phyloP scores from a whole-genome alignment of 1,140 invertebrate species.

The Mizuhopecten yessoensis region DNA sequence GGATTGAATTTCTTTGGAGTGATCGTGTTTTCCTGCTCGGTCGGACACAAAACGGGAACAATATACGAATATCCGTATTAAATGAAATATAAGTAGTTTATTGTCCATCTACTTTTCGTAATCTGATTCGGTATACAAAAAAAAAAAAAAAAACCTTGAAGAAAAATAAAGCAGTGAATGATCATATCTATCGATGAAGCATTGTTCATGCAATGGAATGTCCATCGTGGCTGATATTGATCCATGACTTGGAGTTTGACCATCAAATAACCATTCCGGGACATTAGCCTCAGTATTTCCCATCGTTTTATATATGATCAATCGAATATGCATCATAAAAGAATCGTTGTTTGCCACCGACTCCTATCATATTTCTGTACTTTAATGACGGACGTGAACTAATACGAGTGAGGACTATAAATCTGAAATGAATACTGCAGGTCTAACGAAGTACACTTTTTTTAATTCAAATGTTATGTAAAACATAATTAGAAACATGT shows the following conservation, averaged over 20 bases:
- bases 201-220: background rate
- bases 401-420: background rate
- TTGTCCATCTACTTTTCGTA: background rate
- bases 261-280: background rate
- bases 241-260: background rate
- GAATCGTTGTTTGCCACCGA: background rate
- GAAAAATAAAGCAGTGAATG: background rate
- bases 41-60: background rate
- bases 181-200: background rate
- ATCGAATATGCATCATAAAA: conserved; percentile 19
- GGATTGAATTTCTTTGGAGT: background rate
- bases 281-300: background rate
- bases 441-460: too few relatives aligned
- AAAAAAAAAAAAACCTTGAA: too few relatives aligned
- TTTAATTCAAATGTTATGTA: too few relatives aligned
- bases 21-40: background rate
- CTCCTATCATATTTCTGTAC: background rate
- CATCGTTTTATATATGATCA: background rate
- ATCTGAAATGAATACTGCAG: background rate
- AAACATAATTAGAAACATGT: too few relatives aligned
- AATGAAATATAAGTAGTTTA: background rate
- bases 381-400: background rate
- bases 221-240: background rate
- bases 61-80: background rate
- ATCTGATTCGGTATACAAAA: too few relatives aligned